phyloP scores from a whole-genome alignment of 2,113 vertebrate species.

The Ictalurus punctatus region DNA sequence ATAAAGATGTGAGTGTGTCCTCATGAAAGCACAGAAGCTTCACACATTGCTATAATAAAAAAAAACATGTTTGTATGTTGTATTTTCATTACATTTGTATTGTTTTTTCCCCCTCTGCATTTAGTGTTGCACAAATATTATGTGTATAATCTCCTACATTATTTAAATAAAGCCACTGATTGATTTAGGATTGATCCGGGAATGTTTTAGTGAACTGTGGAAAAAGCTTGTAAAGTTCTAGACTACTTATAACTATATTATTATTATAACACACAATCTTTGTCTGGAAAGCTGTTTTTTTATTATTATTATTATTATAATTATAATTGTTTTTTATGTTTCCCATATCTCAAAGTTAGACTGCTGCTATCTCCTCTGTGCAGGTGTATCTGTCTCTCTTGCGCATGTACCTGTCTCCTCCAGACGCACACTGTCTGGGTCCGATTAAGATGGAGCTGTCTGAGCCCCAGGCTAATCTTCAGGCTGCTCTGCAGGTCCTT shows the following conservation, averaged over 20 bases:
- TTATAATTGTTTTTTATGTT: neutral
- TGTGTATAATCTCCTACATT: neutral
- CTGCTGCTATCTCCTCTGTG: slow-evolving; percentile 31
- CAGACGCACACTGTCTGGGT: slow-evolving; percentile 90
- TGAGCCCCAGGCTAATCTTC: slow-evolving; percentile 90
- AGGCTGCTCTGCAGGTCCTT: slow-evolving; percentile 89
- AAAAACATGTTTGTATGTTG: neutral
- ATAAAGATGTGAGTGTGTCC: slow-evolving; percentile 87
- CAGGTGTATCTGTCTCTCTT: slow-evolving; percentile 96
- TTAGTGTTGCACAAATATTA: neutral
- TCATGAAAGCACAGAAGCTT: neutral
- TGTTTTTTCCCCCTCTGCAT: neutral
- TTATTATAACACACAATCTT: neutral
- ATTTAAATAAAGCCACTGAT: neutral
- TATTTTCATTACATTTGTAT: neutral
- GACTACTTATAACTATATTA: no score
- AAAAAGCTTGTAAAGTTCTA: neutral
- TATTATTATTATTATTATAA: no score
- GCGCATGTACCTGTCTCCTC: slow-evolving; percentile 96
- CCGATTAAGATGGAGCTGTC: slow-evolving; percentile 91
- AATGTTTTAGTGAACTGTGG: neutral
- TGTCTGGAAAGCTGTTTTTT: no score
- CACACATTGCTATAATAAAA: neutral
- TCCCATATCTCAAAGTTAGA: neutral
- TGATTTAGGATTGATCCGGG: neutral